phyloP scores from a whole-genome alignment of 2,797 vertebrate genomes.

The Microcaecilia unicolor region DNA sequence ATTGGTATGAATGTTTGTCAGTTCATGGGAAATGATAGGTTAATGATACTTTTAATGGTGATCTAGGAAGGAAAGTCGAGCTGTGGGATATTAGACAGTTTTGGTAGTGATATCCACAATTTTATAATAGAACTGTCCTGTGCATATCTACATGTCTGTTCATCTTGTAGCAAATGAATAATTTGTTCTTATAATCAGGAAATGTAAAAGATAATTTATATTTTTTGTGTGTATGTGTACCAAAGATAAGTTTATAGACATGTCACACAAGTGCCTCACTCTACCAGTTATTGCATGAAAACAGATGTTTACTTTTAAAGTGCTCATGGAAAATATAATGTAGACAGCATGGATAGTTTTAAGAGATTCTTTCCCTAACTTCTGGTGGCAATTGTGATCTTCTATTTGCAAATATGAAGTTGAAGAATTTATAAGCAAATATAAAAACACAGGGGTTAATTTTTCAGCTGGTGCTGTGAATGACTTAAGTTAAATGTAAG shows the following conservation, averaged over 20 bases:
- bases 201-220: slow-evolving; percentile 4
- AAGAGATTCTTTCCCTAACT: slow-evolving; percentile 2
- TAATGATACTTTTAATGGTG: background rate
- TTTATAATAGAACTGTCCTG: slow-evolving; percentile 4
- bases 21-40: slow-evolving; percentile 8
- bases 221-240: slow-evolving; percentile 21
- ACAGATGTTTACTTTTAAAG: background rate
- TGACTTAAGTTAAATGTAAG: no score
- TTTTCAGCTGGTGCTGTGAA: no score
- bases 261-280: slow-evolving; percentile 40
- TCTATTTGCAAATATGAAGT: no score
- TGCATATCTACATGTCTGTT: slow-evolving; percentile 5
- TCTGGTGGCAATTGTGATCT: no score
- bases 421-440: no score
- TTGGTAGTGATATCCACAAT: slow-evolving; percentile 10
- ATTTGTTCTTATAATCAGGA: slow-evolving; percentile 11
- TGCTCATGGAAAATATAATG: background rate
- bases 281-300: slow-evolving; percentile 9
- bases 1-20: slow-evolving; percentile 11
- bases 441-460: no score
- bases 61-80: background rate
- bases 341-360: slow-evolving; percentile 1
- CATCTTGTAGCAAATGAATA: slow-evolving; percentile 6
- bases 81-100: background rate
- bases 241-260: slow-evolving; percentile 37